Evolutionary conservation across 2,113 vertebrate genomes (phyloP), one percentile per base, ranked within the genome.

Genomic region (Amblyopsis rosae): DNA sequence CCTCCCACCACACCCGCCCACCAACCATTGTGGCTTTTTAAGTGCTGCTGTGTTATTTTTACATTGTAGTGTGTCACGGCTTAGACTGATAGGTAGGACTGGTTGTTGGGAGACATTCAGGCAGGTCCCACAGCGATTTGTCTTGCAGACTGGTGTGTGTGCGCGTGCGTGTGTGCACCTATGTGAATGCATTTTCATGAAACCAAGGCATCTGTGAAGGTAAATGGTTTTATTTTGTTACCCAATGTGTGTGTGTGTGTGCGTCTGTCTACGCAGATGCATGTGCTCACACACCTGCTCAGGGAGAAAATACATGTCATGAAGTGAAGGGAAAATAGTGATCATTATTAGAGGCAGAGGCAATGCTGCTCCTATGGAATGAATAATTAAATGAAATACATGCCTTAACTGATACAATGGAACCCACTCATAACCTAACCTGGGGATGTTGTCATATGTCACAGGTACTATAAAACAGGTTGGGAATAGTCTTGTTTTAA

Each of bases 21-120:
- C 75, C 13, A 10, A 9, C 15, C 57, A 11, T 9, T 35, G 84
- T 82, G 74, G 59, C 62, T 79, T 86, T 86, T 82, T 87, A 86
- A 89, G 82, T 81, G 84, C 82, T 71, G 74, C 73, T 10, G 54
- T 76, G 84, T 77, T 90, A 88, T 89, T 90, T 85, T 87, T 84
- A 84, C 75, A 82, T 77, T 32, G 49, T 71, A 62, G 77, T 65
- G 75, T 86, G 86, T 87, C 85, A 70, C 67, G 66, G 66, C 79
- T 84, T 69, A 80, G 80, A 81, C 46, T 17, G 79, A 85, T 73
- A 77, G 82, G 73, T 76, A 65, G 74, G 79, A 72, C 49, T 70
- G 57, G 71, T 70, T 82, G 82, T 79, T 73, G 56, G 72, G 74
- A 76, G 75, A 81, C 62, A 69, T 59, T 50, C 75, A 73, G 79